A percentile compares a stretch with the other conserved stretches of the same genome.
Evolutionary conservation across 1,140 invertebrate genomes (phyloP).

Genomic region (Brachystomella parvula): DNA sequence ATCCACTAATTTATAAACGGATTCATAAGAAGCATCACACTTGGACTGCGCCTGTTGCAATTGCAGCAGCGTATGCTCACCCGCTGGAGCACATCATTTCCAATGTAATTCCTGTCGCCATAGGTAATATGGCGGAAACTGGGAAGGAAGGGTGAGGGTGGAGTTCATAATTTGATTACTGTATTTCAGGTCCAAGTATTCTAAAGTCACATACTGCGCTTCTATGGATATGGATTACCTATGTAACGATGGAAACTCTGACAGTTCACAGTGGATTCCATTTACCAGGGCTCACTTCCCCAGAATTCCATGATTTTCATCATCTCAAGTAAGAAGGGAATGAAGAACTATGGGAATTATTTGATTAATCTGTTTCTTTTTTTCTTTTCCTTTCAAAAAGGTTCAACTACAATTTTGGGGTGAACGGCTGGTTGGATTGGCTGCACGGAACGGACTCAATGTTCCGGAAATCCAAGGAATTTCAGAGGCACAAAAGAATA

Average conservation of each 20-base stretch:
- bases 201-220: slow-evolving; percentile 8
- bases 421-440: slow-evolving; percentile 47
- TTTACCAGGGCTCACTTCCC: slow-evolving; percentile 76
- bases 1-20: slow-evolving; percentile 45
- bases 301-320: slow-evolving; percentile 86
- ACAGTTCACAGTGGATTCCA: slow-evolving; percentile 84
- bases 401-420: slow-evolving; percentile 47
- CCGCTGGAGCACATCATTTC: slow-evolving; percentile 78
- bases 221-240: background rate
- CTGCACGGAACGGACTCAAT: slow-evolving; percentile 48
- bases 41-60: slow-evolving; percentile 48
- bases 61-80: slow-evolving; percentile 78
- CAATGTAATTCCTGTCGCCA: slow-evolving; percentile 68
- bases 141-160: background rate
- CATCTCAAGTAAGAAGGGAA: slow-evolving; percentile 62
- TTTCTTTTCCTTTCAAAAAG: no score
- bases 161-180: background rate
- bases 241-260: slow-evolving; percentile 59
- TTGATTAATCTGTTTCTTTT: background rate
- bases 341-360: background rate
- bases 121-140: slow-evolving; percentile 53
- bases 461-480: slow-evolving; percentile 45
- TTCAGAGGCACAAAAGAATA: slow-evolving; percentile 44
- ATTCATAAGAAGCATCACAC: slow-evolving; percentile 48
- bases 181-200: background rate